phyloP scores from a whole-genome alignment of 2,797 vertebrate species.

The Phoeniculus purpureus region DNA sequence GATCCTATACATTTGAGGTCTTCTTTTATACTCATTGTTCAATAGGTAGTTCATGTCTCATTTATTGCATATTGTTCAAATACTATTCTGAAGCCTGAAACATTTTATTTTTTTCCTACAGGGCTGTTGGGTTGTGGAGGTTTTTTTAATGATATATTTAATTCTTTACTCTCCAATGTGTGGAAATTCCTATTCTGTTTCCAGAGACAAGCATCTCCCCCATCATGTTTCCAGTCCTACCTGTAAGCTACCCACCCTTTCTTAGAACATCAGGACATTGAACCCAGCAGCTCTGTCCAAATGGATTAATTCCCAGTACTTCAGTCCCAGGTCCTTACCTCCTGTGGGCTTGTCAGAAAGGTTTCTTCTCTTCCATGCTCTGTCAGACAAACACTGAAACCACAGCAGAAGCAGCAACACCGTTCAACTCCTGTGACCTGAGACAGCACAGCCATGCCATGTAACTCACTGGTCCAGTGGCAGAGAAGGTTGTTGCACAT shows the following conservation, averaged over 20 bases:
- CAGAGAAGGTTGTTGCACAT: neutral
- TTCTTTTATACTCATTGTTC: neutral
- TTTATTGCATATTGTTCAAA: neutral
- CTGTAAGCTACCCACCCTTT: neutral
- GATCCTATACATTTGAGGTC: neutral
- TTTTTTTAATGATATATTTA: neutral
- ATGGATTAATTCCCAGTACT: neutral
- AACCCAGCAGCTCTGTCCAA: neutral
- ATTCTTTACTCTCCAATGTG: neutral
- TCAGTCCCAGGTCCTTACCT: neutral
- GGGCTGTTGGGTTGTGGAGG: neutral
- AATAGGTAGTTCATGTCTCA: neutral
- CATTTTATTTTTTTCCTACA: neutral
- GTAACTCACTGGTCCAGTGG: rapidly evolving
- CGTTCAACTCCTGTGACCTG: neutral
- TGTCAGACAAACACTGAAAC: neutral
- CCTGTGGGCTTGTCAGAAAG: neutral
- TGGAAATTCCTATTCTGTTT: neutral
- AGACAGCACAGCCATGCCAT: rapidly evolving
- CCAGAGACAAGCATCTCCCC: neutral
- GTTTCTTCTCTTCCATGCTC: neutral
- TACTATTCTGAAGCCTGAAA: neutral
- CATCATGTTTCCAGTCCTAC: neutral
- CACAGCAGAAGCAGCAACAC: neutral
- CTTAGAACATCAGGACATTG: neutral